Conservation (phyloP, 2,888 invertebrate species). For the Belgica antarctica region DNA sequence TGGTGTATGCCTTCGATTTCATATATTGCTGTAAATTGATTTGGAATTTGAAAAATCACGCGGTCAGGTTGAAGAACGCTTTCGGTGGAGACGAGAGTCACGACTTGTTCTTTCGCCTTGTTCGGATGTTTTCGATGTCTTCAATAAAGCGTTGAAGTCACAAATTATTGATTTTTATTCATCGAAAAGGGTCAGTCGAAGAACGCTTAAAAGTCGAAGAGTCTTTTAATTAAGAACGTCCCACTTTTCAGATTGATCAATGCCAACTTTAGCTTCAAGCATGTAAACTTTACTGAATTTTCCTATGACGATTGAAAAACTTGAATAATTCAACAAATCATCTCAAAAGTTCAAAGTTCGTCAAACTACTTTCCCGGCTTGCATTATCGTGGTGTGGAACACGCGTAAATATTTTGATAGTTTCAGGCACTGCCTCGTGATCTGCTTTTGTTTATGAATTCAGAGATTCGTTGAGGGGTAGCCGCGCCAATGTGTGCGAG, state of each 20-base stretch:
- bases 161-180: neutral
- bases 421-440: neutral
- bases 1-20: neutral
- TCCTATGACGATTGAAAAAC: too few species aligned
- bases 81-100: neutral
- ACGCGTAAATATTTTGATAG: conserved; percentile 23
- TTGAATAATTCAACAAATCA: too few species aligned
- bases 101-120: neutral
- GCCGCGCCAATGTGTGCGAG: neutral
- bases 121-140: neutral
- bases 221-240: conserved; percentile 8
- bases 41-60: neutral
- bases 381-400: neutral
- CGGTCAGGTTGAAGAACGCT: neutral
- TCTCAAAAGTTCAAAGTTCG: neutral
- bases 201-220: neutral
- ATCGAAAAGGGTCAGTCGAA: neutral
- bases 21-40: neutral
- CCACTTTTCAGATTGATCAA: too few species aligned
- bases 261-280: too few species aligned
- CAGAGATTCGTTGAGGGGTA: neutral
- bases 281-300: too few species aligned
- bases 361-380: neutral
- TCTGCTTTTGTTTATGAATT: neutral
- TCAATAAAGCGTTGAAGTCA: neutral